Evolutionary conservation across 2,888 invertebrate species (phyloP), one percentile per base, ranked within the genome.

Genomic region (Lamellibrachia satsuma): DNA sequence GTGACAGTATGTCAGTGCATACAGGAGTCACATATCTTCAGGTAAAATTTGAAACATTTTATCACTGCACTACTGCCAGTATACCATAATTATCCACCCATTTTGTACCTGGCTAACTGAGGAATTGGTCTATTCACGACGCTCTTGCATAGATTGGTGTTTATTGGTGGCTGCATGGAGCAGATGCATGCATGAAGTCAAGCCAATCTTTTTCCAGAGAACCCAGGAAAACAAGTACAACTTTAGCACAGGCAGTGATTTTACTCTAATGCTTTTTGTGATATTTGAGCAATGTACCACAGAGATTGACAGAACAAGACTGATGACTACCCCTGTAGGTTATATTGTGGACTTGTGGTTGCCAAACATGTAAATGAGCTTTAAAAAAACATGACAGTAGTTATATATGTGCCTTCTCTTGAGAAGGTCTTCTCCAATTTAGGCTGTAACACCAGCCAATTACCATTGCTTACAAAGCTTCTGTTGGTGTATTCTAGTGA

Each of bases 291-390:
- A 75, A 75, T 75, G 75, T 75, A 22, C 22, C 75, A 75, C 75
- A 75, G 55, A 7, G 22, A 75, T 22, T 22, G 22, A 75, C 15
- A 75, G 75, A 75, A 6, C 15, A 6, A n/a, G n/a, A n/a, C 75
- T 6, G 55, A 9, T 3, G 55, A 9, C 8, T 55, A 75, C 22
- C 15, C 15, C 75, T 3, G 7, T 75, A 75, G 22, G 75, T 75
- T 75, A 75, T 75, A 15, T 75, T n/a, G n/a, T 39, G 39, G 39
- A 39, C 39, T 39, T 39, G 39, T 39, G n/a, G 75, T 75, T 75
- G 75, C 22, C 75, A 75, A n/a, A 75, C 75, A 75, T 75, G 75
- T 75, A 75, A 75, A 75, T 75, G 75, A 75, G 75, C 75, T 75
- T 75, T 75, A 75, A 75, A 15, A 39, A 75, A 75, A 75, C 6